Conservation (phyloP, 2,113 vertebrate species). For the Corydoras maculifer region DNA sequence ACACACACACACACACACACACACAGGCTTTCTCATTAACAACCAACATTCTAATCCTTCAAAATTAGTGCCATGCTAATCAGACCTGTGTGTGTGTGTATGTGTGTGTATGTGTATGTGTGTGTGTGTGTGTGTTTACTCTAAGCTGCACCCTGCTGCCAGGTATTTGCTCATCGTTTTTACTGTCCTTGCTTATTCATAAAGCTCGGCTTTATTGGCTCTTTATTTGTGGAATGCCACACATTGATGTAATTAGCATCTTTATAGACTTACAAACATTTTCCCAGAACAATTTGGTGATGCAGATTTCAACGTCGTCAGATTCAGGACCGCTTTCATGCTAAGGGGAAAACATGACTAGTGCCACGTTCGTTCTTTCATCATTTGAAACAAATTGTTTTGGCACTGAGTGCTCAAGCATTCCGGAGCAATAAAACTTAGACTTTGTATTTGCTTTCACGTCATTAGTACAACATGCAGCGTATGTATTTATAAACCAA, state of each 20-base stretch:
- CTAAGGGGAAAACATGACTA: too few species aligned
- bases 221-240: conserved; percentile 5
- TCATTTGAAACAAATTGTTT: too few species aligned
- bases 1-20: background rate
- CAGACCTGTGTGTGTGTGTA: conserved; percentile 22
- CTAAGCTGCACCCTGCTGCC: background rate
- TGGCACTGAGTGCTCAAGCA: too few species aligned
- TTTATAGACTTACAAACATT: conserved; percentile 3
- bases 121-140: background rate
- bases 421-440: too few species aligned
- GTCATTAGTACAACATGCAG: too few species aligned
- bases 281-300: background rate
- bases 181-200: conserved; percentile 2
- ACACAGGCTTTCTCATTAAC: conserved; percentile 1
- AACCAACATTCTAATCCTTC: conserved; percentile 26
- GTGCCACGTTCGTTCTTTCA: too few species aligned
- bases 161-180: conserved; percentile 19
- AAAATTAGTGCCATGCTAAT: conserved; percentile 19
- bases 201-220: conserved; percentile 7
- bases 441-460: too few species aligned
- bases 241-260: background rate
- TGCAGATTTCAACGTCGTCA: too few species aligned
- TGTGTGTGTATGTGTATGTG: conserved; percentile 23
- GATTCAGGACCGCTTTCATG: too few species aligned
- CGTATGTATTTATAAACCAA: too few species aligned